Conservation (phyloP, 2,113 vertebrate genomes). For the Scomber scombrus region DNA sequence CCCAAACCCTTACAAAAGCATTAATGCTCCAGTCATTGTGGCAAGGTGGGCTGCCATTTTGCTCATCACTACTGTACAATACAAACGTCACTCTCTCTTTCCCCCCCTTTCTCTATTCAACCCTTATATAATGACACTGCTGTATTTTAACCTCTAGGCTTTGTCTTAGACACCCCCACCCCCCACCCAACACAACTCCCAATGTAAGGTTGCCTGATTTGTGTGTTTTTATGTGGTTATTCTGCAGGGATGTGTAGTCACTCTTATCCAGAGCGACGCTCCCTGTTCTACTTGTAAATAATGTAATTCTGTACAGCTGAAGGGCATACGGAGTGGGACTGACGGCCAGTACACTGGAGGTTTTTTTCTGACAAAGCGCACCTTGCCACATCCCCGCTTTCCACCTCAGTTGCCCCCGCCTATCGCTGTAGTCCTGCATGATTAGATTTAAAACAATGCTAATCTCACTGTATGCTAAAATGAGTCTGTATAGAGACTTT, state of each 20-base stretch:
- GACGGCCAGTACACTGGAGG: conserved; percentile 92
- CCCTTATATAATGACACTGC: conserved; percentile 62
- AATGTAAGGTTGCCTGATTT: conserved; percentile 68
- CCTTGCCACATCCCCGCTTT: conserved; percentile 88
- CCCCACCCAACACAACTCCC: conserved; percentile 13
- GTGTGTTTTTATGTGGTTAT: conserved; percentile 71
- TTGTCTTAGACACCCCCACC: conserved; percentile 31
- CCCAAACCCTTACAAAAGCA: conserved; percentile 85
- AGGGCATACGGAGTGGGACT: conserved; percentile 90
- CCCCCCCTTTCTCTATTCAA: neutral
- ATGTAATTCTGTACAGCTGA: conserved; percentile 90
- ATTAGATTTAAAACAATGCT: conserved; percentile 82
- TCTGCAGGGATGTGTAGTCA: conserved; percentile 61
- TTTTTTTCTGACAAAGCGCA: conserved; percentile 80
- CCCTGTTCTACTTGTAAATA: conserved; percentile 85
- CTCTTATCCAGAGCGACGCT: conserved; percentile 46
- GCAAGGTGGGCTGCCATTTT: conserved; percentile 86
- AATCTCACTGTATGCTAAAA: conserved; percentile 82
- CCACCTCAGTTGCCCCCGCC: conserved; percentile 87
- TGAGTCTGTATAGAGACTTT: conserved; percentile 80
- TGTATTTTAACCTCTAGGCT: conserved; percentile 59
- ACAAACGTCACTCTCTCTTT: conserved; percentile 25
- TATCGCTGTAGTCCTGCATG: conserved; percentile 94
- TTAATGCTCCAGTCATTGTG: conserved; percentile 87
- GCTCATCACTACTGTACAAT: conserved; percentile 64